Evolutionary conservation across 1,140 invertebrate species (phyloP).

Genomic region (Lucilia sericata): DNA sequence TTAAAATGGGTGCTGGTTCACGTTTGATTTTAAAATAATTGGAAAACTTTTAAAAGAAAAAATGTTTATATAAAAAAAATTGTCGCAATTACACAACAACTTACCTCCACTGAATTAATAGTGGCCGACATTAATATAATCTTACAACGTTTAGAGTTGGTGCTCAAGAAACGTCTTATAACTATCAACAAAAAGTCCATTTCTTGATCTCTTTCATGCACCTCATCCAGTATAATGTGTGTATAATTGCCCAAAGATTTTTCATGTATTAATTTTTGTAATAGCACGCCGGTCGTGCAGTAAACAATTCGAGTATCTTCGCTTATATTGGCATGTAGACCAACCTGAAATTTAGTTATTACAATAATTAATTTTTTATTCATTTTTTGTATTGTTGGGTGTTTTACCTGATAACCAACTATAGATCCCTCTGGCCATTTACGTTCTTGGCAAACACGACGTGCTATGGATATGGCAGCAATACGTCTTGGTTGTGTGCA

Average conservation of each 20-base stretch:
- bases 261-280: slow-evolving; percentile 79
- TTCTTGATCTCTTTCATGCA: slow-evolving; percentile 95
- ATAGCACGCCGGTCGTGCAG: slow-evolving; percentile 85
- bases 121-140: slow-evolving; percentile 92
- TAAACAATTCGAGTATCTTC: slow-evolving; percentile 86
- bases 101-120: slow-evolving; percentile 73
- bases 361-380: background rate
- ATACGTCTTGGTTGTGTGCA: slow-evolving; percentile 92
- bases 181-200: slow-evolving; percentile 92
- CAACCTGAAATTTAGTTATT: slow-evolving; percentile 66
- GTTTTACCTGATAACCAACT: slow-evolving; percentile 83
- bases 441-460: slow-evolving; percentile 86
- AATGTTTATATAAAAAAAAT: background rate
- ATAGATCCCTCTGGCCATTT: slow-evolving; percentile 82
- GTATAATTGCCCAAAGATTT: slow-evolving; percentile 79
- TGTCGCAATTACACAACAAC: background rate
- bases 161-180: slow-evolving; percentile 82
- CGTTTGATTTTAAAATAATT: slow-evolving; percentile 77
- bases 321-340: slow-evolving; percentile 53
- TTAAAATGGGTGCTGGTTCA: slow-evolving; percentile 72
- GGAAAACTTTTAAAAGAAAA: slow-evolving; percentile 71
- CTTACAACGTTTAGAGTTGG: slow-evolving; percentile 79
- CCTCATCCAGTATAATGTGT: slow-evolving; percentile 94
- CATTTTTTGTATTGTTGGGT: background rate
- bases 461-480: slow-evolving; percentile 88